Evolutionary conservation across 2,888 invertebrate species (phyloP).

Genomic region (Dioctria linearis): DNA sequence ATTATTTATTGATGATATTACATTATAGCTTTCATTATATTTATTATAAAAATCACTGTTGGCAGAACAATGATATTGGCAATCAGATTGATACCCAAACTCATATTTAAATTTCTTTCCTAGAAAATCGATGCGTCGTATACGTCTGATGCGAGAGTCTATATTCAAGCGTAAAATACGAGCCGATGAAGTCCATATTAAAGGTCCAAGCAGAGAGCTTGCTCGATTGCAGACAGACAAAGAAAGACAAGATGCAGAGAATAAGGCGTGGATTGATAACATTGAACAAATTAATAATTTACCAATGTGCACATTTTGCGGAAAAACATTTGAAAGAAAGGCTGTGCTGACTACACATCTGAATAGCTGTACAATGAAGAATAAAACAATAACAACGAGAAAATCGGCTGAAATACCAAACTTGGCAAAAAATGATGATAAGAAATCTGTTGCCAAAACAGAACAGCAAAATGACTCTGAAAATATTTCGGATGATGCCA

Average conservation of each 20-base stretch:
- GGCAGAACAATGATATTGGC: too few relatives aligned
- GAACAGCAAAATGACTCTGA: slow-evolving; percentile 29
- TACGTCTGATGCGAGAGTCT: slow-evolving; percentile 78
- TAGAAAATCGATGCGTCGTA: slow-evolving; percentile 80
- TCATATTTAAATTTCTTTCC: slow-evolving; percentile 53
- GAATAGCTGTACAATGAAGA: slow-evolving; percentile 76
- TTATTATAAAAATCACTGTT: too few relatives aligned
- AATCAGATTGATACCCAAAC: too few relatives aligned
- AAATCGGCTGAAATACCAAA: slow-evolving; percentile 12
- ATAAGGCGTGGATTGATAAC: slow-evolving; percentile 72
- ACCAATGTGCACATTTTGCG: slow-evolving; percentile 76
- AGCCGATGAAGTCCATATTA: slow-evolving; percentile 74
- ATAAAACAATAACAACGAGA: slow-evolving; percentile 58
- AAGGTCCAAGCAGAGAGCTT: slow-evolving; percentile 67
- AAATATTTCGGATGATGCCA: slow-evolving; percentile 21
- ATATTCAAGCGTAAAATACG: slow-evolving; percentile 79
- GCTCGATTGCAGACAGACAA: slow-evolving; percentile 65
- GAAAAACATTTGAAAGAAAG: slow-evolving; percentile 80
- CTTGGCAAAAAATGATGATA: slow-evolving; percentile 15
- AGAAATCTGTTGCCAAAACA: background rate
- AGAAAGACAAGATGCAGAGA: slow-evolving; percentile 56
- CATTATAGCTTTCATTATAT: too few relatives aligned
- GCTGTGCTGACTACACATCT: slow-evolving; percentile 82
- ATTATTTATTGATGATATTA: background rate
- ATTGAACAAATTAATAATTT: slow-evolving; percentile 75